Conservation (phyloP, 2,113 vertebrate genomes). For the Physeter macrocephalus region DNA sequence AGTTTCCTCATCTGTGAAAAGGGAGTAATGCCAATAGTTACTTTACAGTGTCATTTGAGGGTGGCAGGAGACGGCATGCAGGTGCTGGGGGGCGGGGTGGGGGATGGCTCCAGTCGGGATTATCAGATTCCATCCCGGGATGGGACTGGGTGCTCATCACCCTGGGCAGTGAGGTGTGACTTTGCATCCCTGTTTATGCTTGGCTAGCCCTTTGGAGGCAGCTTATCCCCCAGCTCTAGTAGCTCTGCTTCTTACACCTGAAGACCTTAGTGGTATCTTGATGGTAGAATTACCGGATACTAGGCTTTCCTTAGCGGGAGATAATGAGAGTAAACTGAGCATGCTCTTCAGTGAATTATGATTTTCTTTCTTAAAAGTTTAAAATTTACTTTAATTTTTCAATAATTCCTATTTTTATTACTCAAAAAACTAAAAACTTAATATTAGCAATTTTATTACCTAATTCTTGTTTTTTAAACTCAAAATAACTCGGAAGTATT, state of each 20-base stretch:
- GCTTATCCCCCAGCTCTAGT: accelerated
- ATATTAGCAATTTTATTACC: neutral
- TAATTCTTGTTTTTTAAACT: neutral
- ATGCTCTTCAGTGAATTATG: neutral
- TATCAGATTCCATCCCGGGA: neutral
- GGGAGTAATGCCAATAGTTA: neutral
- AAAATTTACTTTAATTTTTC: neutral
- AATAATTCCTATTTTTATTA: neutral
- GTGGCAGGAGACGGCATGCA: neutral
- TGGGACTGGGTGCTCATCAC: neutral
- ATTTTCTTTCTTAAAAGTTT: neutral
- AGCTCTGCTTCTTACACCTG: neutral
- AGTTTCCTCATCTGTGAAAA: neutral
- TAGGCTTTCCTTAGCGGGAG: neutral
- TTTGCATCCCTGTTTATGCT: neutral
- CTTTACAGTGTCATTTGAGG: neutral
- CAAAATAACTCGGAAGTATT: neutral
- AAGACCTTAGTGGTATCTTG: neutral
- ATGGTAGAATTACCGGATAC: neutral
- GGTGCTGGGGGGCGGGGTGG: accelerated
- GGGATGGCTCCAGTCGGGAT: accelerated
- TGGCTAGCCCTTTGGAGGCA: neutral
- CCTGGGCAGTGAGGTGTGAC: neutral
- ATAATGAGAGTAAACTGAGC: neutral
- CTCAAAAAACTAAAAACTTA: neutral